phyloP scores from a whole-genome alignment of 2,888 invertebrate genomes.

The Heliconius ismenius region DNA sequence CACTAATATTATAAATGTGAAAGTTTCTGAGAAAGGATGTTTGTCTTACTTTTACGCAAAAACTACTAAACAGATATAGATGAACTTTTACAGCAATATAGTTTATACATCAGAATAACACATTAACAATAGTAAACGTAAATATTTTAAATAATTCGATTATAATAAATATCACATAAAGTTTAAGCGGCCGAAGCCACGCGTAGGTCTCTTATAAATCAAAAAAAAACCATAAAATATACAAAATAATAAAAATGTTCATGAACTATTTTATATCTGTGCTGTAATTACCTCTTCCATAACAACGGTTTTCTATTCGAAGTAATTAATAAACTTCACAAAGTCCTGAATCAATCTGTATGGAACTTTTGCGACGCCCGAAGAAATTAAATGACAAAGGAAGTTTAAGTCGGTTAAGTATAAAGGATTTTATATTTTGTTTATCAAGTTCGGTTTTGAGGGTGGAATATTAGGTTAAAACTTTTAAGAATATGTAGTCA shows the following conservation, averaged over 20 bases:
- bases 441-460: slow-evolving; percentile 11
- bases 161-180: too few species aligned
- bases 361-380: slow-evolving; percentile 19
- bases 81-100: too few species aligned
- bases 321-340: slow-evolving; percentile 21
- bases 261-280: neutral
- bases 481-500: neutral
- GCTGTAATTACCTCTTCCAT: neutral
- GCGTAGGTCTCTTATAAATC: too few species aligned
- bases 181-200: too few species aligned
- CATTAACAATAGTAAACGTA: too few species aligned
- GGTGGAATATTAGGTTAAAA: slow-evolving; percentile 12
- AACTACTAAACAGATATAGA: too few species aligned
- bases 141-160: too few species aligned
- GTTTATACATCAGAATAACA: too few species aligned
- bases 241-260: neutral
- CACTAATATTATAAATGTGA: too few species aligned
- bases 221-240: neutral
- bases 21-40: too few species aligned
- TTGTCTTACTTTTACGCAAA: too few species aligned
- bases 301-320: slow-evolving; percentile 9
- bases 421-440: slow-evolving; percentile 21
- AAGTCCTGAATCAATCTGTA: slow-evolving; percentile 17
- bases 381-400: slow-evolving; percentile 24
- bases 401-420: slow-evolving; percentile 17